phyloP scores from a whole-genome alignment of 1,140 invertebrate species.

The Solenopsis fugax region DNA sequence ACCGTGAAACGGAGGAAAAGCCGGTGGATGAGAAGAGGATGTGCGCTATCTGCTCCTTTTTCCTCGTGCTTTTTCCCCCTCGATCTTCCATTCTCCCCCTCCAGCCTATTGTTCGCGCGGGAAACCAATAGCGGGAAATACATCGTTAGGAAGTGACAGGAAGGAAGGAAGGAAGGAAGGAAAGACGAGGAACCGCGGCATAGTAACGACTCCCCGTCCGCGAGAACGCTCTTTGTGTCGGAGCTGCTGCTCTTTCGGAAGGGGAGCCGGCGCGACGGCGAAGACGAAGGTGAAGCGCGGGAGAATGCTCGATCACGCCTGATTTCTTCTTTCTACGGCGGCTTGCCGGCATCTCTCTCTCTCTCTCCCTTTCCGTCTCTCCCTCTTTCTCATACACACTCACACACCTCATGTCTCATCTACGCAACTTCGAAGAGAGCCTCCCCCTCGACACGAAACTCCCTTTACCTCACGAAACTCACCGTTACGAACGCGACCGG shows the following conservation, averaged over 20 bases:
- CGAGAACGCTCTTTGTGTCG: constrained; percentile 60
- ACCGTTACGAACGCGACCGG: constrained; percentile 2
- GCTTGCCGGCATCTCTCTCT: constrained; percentile 24
- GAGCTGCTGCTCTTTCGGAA: constrained; percentile 33
- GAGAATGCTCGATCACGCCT: constrained; percentile 70
- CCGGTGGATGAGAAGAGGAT: constrained; percentile 30
- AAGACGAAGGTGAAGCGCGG: constrained; percentile 29
- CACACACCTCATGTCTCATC: constrained; percentile 10
- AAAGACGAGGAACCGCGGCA: constrained; percentile 75
- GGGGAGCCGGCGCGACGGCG: not conserved
- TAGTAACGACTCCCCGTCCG: constrained; percentile 67
- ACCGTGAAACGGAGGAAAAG: constrained; percentile 49
- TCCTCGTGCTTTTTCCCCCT: not conserved
- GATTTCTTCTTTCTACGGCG: constrained; percentile 68
- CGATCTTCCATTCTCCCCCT: constrained; percentile 59
- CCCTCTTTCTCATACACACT: no score
- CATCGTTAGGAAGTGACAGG: constrained; percentile 80
- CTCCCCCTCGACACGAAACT: not conserved
- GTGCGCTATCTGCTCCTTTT: constrained; percentile 46
- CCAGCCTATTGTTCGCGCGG: constrained; percentile 80
- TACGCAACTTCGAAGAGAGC: not conserved
- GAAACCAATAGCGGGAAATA: constrained; percentile 84
- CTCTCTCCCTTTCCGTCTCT: constrained; percentile 6
- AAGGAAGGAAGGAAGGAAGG: constrained; percentile 77
- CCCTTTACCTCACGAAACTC: constrained; percentile 4